Conservation (phyloP, 1,140 invertebrate species). For the Mesaphorura yosii region DNA sequence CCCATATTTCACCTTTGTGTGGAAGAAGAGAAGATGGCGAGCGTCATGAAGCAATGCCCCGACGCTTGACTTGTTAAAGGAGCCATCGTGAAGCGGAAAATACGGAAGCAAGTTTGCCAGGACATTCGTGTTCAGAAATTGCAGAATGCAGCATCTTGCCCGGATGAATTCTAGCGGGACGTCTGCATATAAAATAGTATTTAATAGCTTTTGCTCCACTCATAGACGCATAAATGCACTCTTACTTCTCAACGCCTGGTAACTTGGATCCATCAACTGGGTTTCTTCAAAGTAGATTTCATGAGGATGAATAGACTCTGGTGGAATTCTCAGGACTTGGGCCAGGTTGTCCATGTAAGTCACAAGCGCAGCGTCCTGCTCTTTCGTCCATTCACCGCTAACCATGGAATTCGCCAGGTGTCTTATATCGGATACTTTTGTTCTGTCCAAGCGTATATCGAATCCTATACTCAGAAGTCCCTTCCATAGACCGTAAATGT, state of each 20-base stretch:
- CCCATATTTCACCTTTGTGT: too few species aligned
- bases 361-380: constrained; percentile 6
- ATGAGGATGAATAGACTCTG: constrained; percentile 3
- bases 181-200: too few species aligned
- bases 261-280: background rate
- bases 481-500: background rate
- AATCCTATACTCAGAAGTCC: constrained; percentile 2
- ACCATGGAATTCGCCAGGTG: too few species aligned
- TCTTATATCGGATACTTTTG: background rate
- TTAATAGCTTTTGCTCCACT: too few species aligned
- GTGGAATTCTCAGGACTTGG: background rate
- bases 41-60: background rate
- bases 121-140: constrained; percentile 2
- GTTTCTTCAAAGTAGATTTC: constrained; percentile 6
- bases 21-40: constrained; percentile 9
- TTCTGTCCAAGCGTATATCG: constrained; percentile 4
- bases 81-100: background rate
- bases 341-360: constrained; percentile 1
- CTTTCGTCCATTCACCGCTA: background rate
- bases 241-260: background rate
- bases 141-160: constrained; percentile 2
- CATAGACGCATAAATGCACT: too few species aligned
- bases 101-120: background rate
- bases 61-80: background rate
- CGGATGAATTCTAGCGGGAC: background rate